phyloP scores from a whole-genome alignment of 2,113 vertebrate species.

The Acrocephalus arundinaceus region DNA sequence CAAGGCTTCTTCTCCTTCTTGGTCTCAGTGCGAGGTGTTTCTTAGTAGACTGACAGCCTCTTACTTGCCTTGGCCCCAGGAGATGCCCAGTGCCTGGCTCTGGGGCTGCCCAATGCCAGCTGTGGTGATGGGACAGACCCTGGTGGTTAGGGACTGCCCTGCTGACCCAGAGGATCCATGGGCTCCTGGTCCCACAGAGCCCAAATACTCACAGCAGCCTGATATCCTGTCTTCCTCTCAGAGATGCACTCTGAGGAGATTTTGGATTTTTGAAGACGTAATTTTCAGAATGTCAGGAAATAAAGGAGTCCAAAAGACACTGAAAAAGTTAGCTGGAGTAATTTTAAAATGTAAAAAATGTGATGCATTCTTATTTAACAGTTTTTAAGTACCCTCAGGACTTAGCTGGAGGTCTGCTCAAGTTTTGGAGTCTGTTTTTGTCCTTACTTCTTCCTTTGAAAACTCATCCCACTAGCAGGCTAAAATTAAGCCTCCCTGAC shows the following conservation, averaged over 20 bases:
- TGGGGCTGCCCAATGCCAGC: neutral
- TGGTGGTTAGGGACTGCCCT: neutral
- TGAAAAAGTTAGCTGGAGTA: neutral
- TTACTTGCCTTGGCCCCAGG: neutral
- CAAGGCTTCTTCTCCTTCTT: neutral
- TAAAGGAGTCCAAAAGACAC: neutral
- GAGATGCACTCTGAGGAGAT: neutral
- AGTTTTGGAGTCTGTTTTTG: neutral
- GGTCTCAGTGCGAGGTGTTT: neutral
- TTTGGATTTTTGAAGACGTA: neutral
- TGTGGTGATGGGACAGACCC: fast-evolving
- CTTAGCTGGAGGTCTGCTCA: neutral
- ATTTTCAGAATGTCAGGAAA: neutral
- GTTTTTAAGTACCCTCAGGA: neutral
- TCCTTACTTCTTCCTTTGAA: neutral
- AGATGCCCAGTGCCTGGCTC: neutral
- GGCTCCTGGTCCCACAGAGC: fast-evolving
- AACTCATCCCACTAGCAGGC: neutral
- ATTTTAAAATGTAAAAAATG: neutral
- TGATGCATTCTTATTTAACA: neutral
- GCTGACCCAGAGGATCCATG: fast-evolving
- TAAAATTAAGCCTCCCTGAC: neutral
- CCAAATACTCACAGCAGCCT: neutral
- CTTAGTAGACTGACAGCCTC: neutral
- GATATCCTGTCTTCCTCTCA: neutral